Base-by-base conservation (phyloP, 37 sponge, comb jelly and placozoan species). In the Mnemiopsis leidyi region DNA sequence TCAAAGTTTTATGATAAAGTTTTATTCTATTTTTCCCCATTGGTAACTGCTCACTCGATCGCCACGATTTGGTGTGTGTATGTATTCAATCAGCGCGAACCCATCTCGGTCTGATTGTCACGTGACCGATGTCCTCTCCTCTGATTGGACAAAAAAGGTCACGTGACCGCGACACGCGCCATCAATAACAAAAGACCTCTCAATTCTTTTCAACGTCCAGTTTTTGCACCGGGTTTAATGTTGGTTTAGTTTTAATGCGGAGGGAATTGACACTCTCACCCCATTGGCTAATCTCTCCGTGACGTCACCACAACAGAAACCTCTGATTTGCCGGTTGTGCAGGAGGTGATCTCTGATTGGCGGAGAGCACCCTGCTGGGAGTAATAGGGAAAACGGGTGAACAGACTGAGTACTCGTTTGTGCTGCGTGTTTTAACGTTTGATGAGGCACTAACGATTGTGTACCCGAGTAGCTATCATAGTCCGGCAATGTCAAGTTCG, bases 191-290 rank as follows among this genome's bases (percentile, higher is more conserved):
- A 48, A 48, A 13, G 61, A 48, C 61, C 61, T 48, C 61, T 48
- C 61, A 48, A 48, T 48, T 71, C 73, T 71, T 71, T 71, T 77
- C 18, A 31, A 16, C 33, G 9, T 0, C 36, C 79, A 77, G 79
- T 77, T 77, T 77, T 77, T 34, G 36, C 79, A 77, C 36, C 21
- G 24, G 36, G 79, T 77, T 77, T 77, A 77, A 77, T 77, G 79
- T 77, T 77, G 79, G 30, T 77, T 34, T 77, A 48, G 61, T 48
- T 48, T 48, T 48, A 48, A 48, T 48, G 61, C 61, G 61, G 61
- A 48, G 61, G 13, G 61, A 48, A 48, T 18, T 5, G 13, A 48
- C 13, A 13, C 61, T 13, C 9, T 5, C 9, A 18, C 13, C 13
- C 61, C 61, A 48, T 48, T 48, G 61, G 61, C 13, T 48, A 5